These are phyloP conservation scores for Cacoxenus indagator DNA, from an alignment of 2,888 invertebrate species.

Conservation along the genomic window DNA sequence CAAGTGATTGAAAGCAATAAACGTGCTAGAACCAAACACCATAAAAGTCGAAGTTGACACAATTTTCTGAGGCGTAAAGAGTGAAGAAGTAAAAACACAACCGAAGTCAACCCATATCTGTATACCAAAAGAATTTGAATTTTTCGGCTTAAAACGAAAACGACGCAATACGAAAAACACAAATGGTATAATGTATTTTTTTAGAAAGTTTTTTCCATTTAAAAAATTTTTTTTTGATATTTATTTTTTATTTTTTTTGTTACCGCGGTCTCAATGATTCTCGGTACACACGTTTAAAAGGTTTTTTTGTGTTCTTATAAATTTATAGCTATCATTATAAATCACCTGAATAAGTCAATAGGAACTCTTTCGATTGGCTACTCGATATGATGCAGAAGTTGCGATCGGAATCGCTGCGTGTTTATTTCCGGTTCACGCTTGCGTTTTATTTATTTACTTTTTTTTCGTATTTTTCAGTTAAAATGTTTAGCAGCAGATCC, in stretches of 20 bases:
- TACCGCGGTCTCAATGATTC: background rate
- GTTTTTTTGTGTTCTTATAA: conserved; percentile 1
- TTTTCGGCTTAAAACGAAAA: conserved; percentile 50
- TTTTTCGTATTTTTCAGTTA: too few relatives aligned
- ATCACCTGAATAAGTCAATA: conserved; percentile 19
- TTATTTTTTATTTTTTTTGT: conserved; percentile 14
- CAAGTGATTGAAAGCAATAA: conserved; percentile 18
- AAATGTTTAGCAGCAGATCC: conserved; percentile 34
- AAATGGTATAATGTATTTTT: conserved; percentile 34
- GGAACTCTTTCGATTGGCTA: background rate
- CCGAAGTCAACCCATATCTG: background rate
- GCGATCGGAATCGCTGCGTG: background rate
- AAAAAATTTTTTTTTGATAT: too few relatives aligned
- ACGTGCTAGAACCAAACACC: conserved; percentile 9
- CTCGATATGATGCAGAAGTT: background rate
- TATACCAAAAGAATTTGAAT: conserved; percentile 51
- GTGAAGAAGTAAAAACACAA: conserved; percentile 35
- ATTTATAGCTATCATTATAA: conserved; percentile 3
- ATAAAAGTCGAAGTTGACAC: conserved; percentile 47
- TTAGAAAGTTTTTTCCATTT: conserved; percentile 21
- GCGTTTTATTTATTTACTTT: background rate
- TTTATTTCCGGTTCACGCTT: conserved; percentile 2
- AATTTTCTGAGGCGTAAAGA: conserved; percentile 64
- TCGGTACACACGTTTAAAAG: background rate
- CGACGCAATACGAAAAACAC: conserved; percentile 38